Evolutionary conservation across 1,140 invertebrate genomes (phyloP), one percentile per base, ranked within the genome.

Genomic region (Neocloeon triangulifer): DNA sequence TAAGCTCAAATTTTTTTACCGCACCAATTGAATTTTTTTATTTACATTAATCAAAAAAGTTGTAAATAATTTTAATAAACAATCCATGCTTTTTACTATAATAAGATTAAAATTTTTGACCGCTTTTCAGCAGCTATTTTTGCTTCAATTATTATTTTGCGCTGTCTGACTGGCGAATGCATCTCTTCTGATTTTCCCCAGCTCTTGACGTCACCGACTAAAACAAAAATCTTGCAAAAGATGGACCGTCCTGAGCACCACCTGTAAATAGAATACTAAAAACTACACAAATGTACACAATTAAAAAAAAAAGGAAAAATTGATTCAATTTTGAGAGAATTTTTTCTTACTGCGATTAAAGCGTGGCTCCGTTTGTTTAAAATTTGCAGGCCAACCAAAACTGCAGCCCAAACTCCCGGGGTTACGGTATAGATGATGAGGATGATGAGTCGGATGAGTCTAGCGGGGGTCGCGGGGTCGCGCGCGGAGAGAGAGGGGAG

Each of bases 341-440:
- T 32, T 32, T 32, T n/a, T 21, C n/a, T 16, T 16, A 21, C 14
- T 8, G 7, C 13, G 15, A 29, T 7, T 28, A 8, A 17, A 30
- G 20, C 16, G 12, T 9, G 26, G n/a, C 32, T 15, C n/a, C n/a
- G n/a, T n/a, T n/a, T n/a, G n/a, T n/a, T n/a, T n/a, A n/a, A 34
- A 34, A 34, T 26, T 35, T 35, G 26, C 39, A 42, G 30, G 30
- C 36, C 36, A 40, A 33, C 37, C 38, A 41, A 41, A 37, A 35
- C 30, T 30, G 34, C 35, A 41, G 37, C 39, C 21, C 25, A 14
- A 30, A 19, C 34, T 30, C 25, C 25, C 34, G 31, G 34, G 34
- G 34, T 35, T 35, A 35, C 14, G 34, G 29, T 15, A 27, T 36
- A 23, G 37, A 10, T 7, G 30, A 32, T 25, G 33, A 35, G 17